Evolutionary conservation across 2,113 vertebrate genomes (phyloP), one percentile per base, ranked within the genome.

Genomic region (Genyomyrus donnyi): DNA sequence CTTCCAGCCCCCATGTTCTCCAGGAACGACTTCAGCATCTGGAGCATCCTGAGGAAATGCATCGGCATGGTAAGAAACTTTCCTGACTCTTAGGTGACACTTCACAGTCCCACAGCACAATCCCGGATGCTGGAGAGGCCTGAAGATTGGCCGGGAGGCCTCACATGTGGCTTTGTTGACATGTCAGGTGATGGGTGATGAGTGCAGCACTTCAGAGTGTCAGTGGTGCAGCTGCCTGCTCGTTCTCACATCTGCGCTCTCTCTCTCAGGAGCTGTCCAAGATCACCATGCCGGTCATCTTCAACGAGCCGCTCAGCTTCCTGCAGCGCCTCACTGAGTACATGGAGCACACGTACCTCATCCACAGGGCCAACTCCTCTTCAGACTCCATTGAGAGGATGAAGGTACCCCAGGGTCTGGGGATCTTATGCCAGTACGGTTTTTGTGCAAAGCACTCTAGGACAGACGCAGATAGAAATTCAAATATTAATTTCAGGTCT

Each of bases 11-110:
- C 98, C 0, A 99, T 99, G 98, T 99, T 99, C 94, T 99, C 98
- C 85, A 98, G 98, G 94, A 99, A 99, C 90, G 98, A 99, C 94
- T 99, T 99, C 95, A 99, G 98, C 94, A 99, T 99, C 90, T 99
- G 98, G 98, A 99, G 98, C 92, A 99, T 99, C 94, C 96, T 99
- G 90, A 97, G 98, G 93, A 99, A 99, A 93, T 99, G 98, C 94
- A 99, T 99, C 91, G 98, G 98, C 94, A 99, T 99, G 98, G 98
- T 99, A 93, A 94, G 95, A 3, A 35, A 53, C 50, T 1, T 39
- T 27, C 24, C 19, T 39, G 35, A 24, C 45, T 11, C 83, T 13
- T 85, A 5, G 31, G 66, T 74, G 66, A 35, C 66, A 15, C 31
- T 35, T 4, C 39, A 42, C 39, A 42, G 39, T 42, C 39, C 39